phyloP scores from a whole-genome alignment of 2,888 invertebrate genomes.

The Cantharis rustica region DNA sequence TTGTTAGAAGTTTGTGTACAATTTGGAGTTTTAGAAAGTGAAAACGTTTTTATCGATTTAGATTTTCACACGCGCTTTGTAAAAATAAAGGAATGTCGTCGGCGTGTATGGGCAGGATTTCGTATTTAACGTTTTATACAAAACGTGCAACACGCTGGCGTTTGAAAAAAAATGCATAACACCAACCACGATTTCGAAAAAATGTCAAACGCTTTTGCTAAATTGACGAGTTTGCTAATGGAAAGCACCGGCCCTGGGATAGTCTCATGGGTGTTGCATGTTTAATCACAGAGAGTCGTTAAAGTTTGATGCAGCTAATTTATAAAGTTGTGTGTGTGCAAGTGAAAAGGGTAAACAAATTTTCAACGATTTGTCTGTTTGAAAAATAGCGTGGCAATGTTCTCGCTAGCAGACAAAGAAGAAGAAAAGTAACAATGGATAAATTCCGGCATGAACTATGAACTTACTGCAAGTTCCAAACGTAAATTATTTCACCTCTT shows the following conservation, averaged over 20 bases:
- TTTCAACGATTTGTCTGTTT: slow-evolving; percentile 44
- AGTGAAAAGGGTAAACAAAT: background rate
- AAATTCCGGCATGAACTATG: slow-evolving; percentile 40
- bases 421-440: slow-evolving; percentile 42
- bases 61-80: background rate
- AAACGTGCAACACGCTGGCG: background rate
- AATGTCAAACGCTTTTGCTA: background rate
- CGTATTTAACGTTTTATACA: background rate
- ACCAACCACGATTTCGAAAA: background rate
- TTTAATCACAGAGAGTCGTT: background rate
- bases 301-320: background rate
- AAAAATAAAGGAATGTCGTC: background rate
- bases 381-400: slow-evolving; percentile 49
- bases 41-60: background rate
- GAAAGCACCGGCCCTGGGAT: background rate
- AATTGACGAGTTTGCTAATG: background rate
- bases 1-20: slow-evolving; percentile 3
- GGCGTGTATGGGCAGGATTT: background rate
- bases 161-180: background rate
- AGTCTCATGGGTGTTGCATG: background rate
- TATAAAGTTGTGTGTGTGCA: background rate
- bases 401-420: slow-evolving; percentile 42
- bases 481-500: slow-evolving; percentile 33
- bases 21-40: background rate
- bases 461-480: slow-evolving; percentile 38